phyloP scores from a whole-genome alignment of 2,888 invertebrate genomes.

The Helleia helle region DNA sequence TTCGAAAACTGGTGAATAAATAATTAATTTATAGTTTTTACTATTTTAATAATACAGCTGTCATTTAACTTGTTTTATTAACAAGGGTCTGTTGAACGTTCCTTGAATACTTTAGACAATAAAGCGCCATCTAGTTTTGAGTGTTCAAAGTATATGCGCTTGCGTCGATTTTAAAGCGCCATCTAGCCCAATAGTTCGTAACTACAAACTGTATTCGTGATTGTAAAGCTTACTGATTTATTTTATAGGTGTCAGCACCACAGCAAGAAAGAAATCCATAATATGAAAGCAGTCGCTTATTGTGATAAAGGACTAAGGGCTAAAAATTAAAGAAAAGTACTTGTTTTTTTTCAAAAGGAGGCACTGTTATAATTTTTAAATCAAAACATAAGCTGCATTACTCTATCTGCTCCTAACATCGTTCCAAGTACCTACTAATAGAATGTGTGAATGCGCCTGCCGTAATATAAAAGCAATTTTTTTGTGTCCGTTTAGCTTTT shows the following conservation, averaged over 20 bases:
- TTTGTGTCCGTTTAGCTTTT: background rate
- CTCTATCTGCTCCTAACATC: background rate
- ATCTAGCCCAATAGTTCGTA: background rate
- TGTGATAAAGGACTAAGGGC: too few species aligned
- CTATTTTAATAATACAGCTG: too few species aligned
- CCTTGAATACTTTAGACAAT: too few species aligned
- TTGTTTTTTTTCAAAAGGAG: too few species aligned
- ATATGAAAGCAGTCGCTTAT: too few species aligned
- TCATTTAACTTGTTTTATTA: too few species aligned
- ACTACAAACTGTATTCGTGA: background rate
- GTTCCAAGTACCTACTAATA: background rate
- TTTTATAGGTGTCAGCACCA: background rate
- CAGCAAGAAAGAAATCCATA: too few species aligned
- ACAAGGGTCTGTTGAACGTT: too few species aligned
- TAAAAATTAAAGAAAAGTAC: too few species aligned
- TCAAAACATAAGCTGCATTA: background rate
- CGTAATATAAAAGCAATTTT: background rate
- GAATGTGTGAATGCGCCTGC: background rate
- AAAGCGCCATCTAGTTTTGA: conserved; percentile 25
- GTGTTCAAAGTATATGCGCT: background rate
- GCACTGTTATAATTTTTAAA: background rate
- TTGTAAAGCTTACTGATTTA: background rate
- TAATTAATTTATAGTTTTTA: too few species aligned
- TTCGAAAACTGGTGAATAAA: too few species aligned
- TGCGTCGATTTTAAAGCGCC: background rate